These are phyloP conservation scores for Nymphalis c-album DNA, from an alignment of 2,888 invertebrate species.

Conservation along the genomic window DNA sequence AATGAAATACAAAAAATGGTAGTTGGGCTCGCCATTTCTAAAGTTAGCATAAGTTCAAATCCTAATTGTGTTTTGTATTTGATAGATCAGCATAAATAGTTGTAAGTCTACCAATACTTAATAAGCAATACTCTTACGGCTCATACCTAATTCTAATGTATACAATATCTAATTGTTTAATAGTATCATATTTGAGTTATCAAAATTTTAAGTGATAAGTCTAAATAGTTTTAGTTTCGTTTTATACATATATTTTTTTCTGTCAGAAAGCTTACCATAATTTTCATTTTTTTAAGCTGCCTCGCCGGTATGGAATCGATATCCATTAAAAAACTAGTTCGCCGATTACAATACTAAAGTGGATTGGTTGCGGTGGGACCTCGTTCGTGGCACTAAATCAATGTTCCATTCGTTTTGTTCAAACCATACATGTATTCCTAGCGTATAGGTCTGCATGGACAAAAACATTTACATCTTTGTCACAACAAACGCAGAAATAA, in stretches of 20 bases:
- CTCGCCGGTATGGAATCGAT: not conserved
- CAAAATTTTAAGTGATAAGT: too few relatives aligned
- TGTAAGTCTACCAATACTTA: too few relatives aligned
- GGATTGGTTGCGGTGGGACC: not conserved
- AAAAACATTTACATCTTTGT: constrained; percentile 6
- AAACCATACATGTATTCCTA: not conserved
- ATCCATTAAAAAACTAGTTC: constrained; percentile 9
- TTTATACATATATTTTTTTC: not conserved
- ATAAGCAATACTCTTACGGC: too few relatives aligned
- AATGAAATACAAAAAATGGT: too few relatives aligned
- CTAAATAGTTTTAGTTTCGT: not conserved
- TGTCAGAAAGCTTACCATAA: not conserved
- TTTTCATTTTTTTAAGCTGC: not conserved
- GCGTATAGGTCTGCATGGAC: not conserved
- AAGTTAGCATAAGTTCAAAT: too few relatives aligned
- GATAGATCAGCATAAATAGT: too few relatives aligned
- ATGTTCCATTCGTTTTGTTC: not conserved
- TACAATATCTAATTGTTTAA: too few relatives aligned
- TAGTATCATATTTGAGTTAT: too few relatives aligned
- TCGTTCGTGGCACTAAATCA: not conserved
- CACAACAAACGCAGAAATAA: not conserved
- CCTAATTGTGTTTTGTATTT: too few relatives aligned
- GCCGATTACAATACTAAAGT: constrained; percentile 6
- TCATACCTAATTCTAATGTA: too few relatives aligned
- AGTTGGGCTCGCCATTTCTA: too few relatives aligned